Evolutionary conservation across 2,113 vertebrate genomes (phyloP), one percentile per base, ranked within the genome.

Genomic region (Junco hyemalis): DNA sequence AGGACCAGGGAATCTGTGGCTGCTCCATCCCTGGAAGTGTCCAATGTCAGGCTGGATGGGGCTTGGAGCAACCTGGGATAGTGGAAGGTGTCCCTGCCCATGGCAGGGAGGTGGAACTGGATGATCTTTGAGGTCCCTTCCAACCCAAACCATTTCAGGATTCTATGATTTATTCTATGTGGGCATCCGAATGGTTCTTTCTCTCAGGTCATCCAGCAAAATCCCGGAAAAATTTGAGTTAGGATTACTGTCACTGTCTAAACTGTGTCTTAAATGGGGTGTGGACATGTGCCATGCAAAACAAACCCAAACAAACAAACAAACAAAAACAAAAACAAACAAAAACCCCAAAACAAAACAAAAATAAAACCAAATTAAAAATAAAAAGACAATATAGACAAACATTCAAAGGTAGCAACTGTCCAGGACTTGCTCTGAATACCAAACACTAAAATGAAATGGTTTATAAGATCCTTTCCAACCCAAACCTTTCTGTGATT

Each of bases 271-370:
- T 51, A 56, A 89, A 35, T 3, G 11, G 4, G 8, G 3, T 31
- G 20, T 56, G 24, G 12, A 47, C 4, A 44, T 8, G 4, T 15
- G 6, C 5, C 11, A 5, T 4, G 4, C 45, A 1, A 17, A 36
- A 38, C 20, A 33, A 20, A 18, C 1, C 3, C 8, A 56, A 40
- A 40, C 13, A 1, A 14, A 36, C 36, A 33, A 42, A 48, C 23
- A 40, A 47, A 19, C 5, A 22, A 14, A 11, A 51, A 51, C 3
- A 17, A 53, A 31, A 53, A 31, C 38, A 54, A 20, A 53, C 3
- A 5, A 4, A 33, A 8, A 36, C 36, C 36, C 36, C 36, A 10
- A 23, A 21, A 29, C 14, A 11, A 16, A 48, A 7, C 28, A 18
- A 5, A 4, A 61, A 36, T 36, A 36, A 36, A 36, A 36, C 36